phyloP scores from a whole-genome alignment of 2,797 vertebrate species.

The Cirrhinus mrigala region DNA sequence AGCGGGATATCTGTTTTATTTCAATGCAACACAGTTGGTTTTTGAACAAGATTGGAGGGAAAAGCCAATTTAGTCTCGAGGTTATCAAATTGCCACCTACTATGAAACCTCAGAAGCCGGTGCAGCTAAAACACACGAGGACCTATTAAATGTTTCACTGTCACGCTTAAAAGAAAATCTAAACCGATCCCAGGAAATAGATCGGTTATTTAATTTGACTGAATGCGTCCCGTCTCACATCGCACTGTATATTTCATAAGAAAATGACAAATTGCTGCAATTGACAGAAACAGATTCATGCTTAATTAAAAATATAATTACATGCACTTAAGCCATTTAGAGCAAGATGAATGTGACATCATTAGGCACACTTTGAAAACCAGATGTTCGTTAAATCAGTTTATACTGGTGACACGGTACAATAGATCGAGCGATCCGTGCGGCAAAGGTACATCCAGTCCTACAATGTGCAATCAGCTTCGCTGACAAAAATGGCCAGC shows the following conservation, averaged over 20 bases:
- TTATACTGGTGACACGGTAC: conserved; percentile 78
- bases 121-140: conserved; percentile 63
- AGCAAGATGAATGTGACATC: conserved; percentile 83
- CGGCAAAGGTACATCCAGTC: conserved; percentile 76
- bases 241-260: conserved; percentile 70
- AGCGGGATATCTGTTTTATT: conserved; percentile 55
- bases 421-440: conserved; percentile 77
- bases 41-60: conserved; percentile 53
- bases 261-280: conserved; percentile 79
- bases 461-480: conserved; percentile 75
- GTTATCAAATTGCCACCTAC: conserved; percentile 64
- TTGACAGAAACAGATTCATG: conserved; percentile 83
- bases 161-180: conserved; percentile 56
- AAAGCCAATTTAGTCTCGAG: conserved; percentile 61
- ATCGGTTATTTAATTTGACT: conserved; percentile 66
- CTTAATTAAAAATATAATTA: conserved; percentile 87
- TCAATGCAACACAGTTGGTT: conserved; percentile 57
- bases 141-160: conserved; percentile 56
- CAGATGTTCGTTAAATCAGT: conserved; percentile 86
- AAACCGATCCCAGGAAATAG: conserved; percentile 54
- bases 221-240: conserved; percentile 62
- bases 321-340: conserved; percentile 84
- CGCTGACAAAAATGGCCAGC: conserved; percentile 67
- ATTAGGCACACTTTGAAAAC: conserved; percentile 83
- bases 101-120: conserved; percentile 34